Conservation (phyloP, 2,113 vertebrate species). For the Leptocoma aspasia region DNA sequence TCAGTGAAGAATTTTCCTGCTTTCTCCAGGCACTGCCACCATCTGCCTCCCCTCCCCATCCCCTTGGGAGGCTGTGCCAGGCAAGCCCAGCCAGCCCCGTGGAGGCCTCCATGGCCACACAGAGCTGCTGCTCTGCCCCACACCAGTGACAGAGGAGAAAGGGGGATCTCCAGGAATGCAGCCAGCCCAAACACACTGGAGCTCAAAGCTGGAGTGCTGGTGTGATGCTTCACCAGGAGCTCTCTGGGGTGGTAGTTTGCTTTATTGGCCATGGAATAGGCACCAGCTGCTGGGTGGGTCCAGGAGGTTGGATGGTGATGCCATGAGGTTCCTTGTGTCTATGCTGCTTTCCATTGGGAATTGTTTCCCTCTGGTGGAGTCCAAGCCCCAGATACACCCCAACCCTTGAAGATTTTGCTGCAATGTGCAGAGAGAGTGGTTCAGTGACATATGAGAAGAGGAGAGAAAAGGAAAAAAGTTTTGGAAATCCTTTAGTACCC, state of each 20-base stretch:
- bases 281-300: neutral
- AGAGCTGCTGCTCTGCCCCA: neutral
- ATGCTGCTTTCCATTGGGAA: neutral
- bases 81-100: accelerated
- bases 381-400: neutral
- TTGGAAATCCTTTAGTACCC: neutral
- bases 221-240: neutral
- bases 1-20: neutral
- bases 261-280: neutral
- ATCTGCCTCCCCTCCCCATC: neutral
- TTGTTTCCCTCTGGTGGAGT: neutral
- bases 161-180: neutral
- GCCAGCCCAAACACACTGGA: neutral
- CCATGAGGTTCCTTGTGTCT: neutral
- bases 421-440: neutral
- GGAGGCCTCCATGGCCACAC: neutral
- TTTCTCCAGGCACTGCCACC: neutral
- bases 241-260: neutral
- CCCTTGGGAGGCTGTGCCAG: neutral
- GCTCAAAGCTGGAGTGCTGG: accelerated
- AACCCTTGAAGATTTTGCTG: neutral
- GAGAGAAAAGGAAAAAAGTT: neutral
- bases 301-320: neutral
- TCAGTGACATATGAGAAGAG: neutral
- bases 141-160: neutral